Conservation (phyloP, 2,888 invertebrate genomes). For the Mythimna ferrago region DNA sequence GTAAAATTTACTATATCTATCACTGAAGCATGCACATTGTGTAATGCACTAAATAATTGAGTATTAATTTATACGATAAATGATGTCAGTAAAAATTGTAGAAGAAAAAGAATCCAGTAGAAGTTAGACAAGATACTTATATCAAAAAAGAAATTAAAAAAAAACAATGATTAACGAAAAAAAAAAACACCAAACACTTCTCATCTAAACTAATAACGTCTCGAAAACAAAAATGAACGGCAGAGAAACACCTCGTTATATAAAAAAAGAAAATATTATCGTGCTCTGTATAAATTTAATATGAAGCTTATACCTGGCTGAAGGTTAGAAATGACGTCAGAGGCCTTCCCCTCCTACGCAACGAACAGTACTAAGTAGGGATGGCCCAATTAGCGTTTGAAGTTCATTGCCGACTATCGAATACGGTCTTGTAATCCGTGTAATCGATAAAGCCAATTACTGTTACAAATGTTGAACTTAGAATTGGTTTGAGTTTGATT, state of each 20-base stretch:
- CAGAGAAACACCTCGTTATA: slow-evolving; percentile 55
- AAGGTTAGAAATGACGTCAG: slow-evolving; percentile 73
- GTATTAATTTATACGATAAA: too few species aligned
- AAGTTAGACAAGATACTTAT: too few species aligned
- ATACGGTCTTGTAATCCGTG: slow-evolving; percentile 49
- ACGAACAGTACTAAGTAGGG: slow-evolving; percentile 57
- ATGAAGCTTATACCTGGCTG: slow-evolving; percentile 63
- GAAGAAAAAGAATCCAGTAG: too few species aligned
- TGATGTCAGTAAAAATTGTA: too few species aligned
- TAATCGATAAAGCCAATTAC: slow-evolving; percentile 59
- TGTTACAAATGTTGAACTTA: slow-evolving; percentile 51
- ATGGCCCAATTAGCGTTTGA: slow-evolving; percentile 64
- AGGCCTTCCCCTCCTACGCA: slow-evolving; percentile 54
- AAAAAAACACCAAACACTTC: slow-evolving; percentile 21
- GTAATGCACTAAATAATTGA: too few species aligned
- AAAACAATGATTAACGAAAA: not conserved
- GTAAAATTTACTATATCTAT: too few species aligned
- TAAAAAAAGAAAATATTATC: slow-evolving; percentile 62
- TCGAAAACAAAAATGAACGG: slow-evolving; percentile 45
- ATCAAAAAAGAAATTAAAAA: not conserved
- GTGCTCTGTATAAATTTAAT: slow-evolving; percentile 67
- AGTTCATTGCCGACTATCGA: slow-evolving; percentile 61
- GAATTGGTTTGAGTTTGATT: slow-evolving; percentile 44
- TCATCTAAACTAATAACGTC: slow-evolving; percentile 43
- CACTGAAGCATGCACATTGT: too few species aligned